Conservation (phyloP, 1,140 invertebrate genomes). For the Pachypeltis micranthus region DNA sequence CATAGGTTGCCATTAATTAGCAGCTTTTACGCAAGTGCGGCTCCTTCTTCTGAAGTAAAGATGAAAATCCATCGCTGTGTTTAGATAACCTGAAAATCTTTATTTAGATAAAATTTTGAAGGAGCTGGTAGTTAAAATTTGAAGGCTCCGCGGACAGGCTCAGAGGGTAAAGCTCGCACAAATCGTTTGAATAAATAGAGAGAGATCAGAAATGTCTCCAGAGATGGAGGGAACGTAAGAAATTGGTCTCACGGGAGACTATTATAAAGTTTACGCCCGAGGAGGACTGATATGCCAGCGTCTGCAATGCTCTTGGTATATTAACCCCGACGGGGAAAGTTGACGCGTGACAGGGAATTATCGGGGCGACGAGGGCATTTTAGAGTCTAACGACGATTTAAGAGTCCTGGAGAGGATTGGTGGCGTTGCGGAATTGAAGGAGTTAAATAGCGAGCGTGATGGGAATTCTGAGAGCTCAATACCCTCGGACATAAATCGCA, state of each 20-base stretch:
- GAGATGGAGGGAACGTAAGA: neutral
- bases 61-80: too few species aligned
- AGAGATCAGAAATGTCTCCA: neutral
- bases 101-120: neutral
- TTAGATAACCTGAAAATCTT: neutral
- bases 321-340: neutral
- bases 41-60: too few species aligned
- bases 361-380: neutral
- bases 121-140: neutral
- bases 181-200: slow-evolving; percentile 8
- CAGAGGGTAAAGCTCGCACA: neutral
- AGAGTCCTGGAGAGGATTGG: neutral
- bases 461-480: too few species aligned
- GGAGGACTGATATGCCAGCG: slow-evolving; percentile 4
- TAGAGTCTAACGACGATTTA: neutral
- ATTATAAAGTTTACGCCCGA: slow-evolving; percentile 6
- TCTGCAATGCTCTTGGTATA: neutral
- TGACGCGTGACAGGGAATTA: slow-evolving; percentile 9
- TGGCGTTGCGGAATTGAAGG: too few species aligned
- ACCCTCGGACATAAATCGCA: too few species aligned
- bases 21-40: too few species aligned
- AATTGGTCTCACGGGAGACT: neutral
- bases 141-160: too few species aligned
- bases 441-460: too few species aligned
- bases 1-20: too few species aligned